Percentiles rank a stretch among this genome's conserved stretches.
phyloP scores from a whole-genome alignment of 2,113 vertebrate species.

The Eleginops maclovinus region DNA sequence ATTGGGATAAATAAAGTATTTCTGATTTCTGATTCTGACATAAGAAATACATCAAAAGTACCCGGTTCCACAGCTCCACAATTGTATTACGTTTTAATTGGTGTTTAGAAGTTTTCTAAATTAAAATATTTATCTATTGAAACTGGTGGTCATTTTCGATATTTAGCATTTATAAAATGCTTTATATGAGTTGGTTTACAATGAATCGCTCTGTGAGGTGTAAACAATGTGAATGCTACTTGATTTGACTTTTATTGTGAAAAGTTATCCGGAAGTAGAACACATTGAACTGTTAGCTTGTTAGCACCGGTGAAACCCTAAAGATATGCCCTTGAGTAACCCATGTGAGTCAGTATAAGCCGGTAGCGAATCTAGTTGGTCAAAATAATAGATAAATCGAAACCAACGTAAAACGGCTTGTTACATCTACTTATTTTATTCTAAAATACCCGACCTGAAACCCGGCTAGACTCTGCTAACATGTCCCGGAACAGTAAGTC shows the following conservation, averaged over 20 bases:
- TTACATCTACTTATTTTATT: background rate
- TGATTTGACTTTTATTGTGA: background rate
- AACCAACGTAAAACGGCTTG: rapidly evolving
- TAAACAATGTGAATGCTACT: background rate
- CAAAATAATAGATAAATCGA: background rate
- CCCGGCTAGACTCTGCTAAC: background rate
- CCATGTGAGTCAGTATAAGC: slow-evolving; percentile 4
- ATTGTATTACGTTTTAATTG: no score
- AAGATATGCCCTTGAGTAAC: slow-evolving; percentile 60
- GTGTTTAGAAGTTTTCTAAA: background rate
- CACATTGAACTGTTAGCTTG: background rate
- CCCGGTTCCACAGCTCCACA: no score
- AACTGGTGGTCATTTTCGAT: background rate
- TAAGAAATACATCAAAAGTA: no score
- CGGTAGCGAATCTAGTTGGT: background rate
- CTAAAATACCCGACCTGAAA: no score
- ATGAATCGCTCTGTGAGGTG: no score
- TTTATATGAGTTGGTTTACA: background rate
- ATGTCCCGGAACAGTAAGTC: slow-evolving; percentile 67
- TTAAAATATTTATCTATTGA: background rate
- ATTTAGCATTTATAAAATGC: background rate
- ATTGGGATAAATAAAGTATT: no score
- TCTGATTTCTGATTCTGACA: no score
- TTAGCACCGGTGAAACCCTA: rapidly evolving
- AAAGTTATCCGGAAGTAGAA: slow-evolving; percentile 13